Evolutionary conservation across 1,140 invertebrate genomes (phyloP), one percentile per base, ranked within the genome.

Genomic region (Apolygus lucorum): DNA sequence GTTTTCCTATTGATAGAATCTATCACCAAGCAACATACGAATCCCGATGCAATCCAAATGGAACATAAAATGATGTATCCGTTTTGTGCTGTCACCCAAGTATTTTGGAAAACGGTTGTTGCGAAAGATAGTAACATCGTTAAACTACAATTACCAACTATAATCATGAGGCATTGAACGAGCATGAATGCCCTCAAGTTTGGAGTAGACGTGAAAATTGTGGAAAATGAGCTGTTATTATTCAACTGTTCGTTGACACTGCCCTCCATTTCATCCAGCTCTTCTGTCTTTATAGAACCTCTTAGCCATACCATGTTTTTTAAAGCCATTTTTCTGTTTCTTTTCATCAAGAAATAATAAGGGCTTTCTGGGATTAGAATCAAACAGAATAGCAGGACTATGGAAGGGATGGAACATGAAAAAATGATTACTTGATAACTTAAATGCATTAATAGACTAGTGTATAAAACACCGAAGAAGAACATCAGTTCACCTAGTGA

Each of bases 301-400:
- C 92, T 81, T 0, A 96, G 79, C 73, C 83, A 88, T 64, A 82
- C 80, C 70, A 95, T 77, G 2, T 87, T 80, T 1, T 81, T 74
- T 0, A 84, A 76, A 0, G 91, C 92, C 1, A 86, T 84, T 4
- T 83, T 78, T 49, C 81, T 82, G n/a, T 84, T 80, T 75, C 83
- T 81, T 74, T 84, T 84, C 2, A 79, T 78, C 0, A 91, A 78
- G 52, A 87, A 80, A 71, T 84, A 91, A 67, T 86, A 87, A 0
- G 93, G 93, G 29, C 90, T 89, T 76, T 96, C 93, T 0, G 92
- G 92, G 80, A 93, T 87, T 59, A 87, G 84, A 2, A 84, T 63
- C 79, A 90, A 88, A 72, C 87, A 85, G 0, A 83, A 67, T 0
- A 90, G 73, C 77, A 92, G 88, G 0, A 86, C 26, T 0, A 85